Evolutionary conservation across 2,888 invertebrate genomes (phyloP), one percentile per base, ranked within the genome.

Genomic region (Polyploca ridens): DNA sequence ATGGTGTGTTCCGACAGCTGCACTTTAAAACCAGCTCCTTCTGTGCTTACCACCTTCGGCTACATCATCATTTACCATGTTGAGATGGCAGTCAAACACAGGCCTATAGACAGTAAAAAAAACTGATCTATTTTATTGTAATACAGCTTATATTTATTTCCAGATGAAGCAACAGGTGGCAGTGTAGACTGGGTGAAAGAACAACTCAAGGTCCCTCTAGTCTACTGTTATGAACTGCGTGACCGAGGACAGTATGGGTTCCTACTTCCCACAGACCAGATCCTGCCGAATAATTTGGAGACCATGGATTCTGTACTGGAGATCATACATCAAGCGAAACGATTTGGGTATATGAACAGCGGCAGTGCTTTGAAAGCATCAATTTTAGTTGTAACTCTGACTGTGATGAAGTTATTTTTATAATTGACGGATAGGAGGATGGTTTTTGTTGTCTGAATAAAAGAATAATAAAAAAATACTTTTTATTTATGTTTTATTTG

Each of bases 211-310:
- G 84, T 88, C 0, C 90, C 90, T 0, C 62, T 91, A 0, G 87
- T 86, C 1, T 90, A 87, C 75, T 87, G 87, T 68, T 90, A 88
- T 11, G 91, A 91, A 63, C 86, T 97, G 2, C 87, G 96, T 0
- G 96, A 96, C 74, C 89, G 78, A 0, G 96, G 96, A 0, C 70
- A 72, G 2, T 87, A 91, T 72, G 96, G 96, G 0, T 96, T 96
- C 84, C 63, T 95, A 0, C 88, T 96, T 1, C 96, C 96, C 0
- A 76, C 93, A 0, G 88, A 91, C 0, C 93, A 95, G 81, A 96
- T 96, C 66, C 84, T 94, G 41, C 94, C 94, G 4, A 93, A 91
- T 5, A 90, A 88, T 27, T 72, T 87, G 64, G 95, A 95, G 84
- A 93, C 94, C 1, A 85, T 95, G 78, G 95, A 94, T 72, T 94